Evolutionary conservation across 2,113 vertebrate genomes (phyloP), one percentile per base, ranked within the genome.

Genomic region (Pithys albifrons): DNA sequence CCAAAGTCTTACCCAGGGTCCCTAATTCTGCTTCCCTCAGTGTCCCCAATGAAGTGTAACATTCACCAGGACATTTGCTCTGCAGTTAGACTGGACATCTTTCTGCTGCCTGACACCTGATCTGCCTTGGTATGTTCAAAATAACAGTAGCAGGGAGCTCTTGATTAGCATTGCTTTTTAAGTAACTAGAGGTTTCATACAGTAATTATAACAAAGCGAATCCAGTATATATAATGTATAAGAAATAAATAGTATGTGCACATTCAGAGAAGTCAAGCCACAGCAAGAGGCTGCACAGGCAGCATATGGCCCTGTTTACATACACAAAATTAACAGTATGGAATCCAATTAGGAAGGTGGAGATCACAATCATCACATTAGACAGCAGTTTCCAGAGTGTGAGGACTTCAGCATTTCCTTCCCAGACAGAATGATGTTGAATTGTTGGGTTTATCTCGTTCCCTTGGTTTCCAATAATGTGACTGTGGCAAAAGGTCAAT

Each of bases 321-420:
- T 64, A 58, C 74, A 93, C 89, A 83, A 92, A 75, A 91, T 80
- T 91, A 93, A 64, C 85, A 66, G 79, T 52, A 77, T 62, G 78
- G 55, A 89, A 93, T 95, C 93, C 88, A 96, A 27, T 96, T 94
- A 97, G 46, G 58, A 69, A 92, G 82, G 79, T 46, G 55, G 71
- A 90, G 91, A 91, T 94, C 0, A 1, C 73, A 84, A 88, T 92
- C 73, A 81, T 78, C 54, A 62, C 86, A 58, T 91, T 89, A 96
- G 66, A 49, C 67, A 65, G 59, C 61, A 28, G 28, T 93, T 94
- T 87, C 66, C 62, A 85, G 83, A 55, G 80, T 20, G 45, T 25
- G 55, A 57, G 73, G 88, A 57, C 86, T 33, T 85, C 43, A 79
- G 75, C 80, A 35, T 91, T 93, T 90, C 82, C 88, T 89, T 91